Evolutionary conservation across 1,140 invertebrate genomes (phyloP).

Genomic region (Papilio polyxenes): DNA sequence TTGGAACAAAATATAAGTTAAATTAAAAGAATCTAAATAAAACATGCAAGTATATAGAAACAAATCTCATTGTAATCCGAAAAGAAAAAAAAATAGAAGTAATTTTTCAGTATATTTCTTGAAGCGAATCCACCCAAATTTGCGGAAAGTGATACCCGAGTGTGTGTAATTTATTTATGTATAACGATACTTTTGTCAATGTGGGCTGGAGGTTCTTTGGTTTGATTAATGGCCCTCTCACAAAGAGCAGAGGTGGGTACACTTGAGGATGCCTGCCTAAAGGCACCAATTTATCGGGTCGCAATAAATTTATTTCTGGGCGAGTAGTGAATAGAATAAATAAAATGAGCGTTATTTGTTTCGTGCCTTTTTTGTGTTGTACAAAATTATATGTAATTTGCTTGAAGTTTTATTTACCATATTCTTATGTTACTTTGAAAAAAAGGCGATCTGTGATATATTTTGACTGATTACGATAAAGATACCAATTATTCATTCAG

Average conservation of each 20-base stretch:
- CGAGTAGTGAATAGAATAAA: slow-evolving; percentile 39
- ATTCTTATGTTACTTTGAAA: too few species aligned
- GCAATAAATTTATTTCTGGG: slow-evolving; percentile 63
- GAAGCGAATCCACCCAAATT: slow-evolving; percentile 45
- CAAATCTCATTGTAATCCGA: not conserved
- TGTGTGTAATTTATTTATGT: slow-evolving; percentile 63
- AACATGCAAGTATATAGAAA: not conserved
- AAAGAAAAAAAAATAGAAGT: not conserved
- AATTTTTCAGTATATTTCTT: slow-evolving; percentile 17
- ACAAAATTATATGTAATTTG: slow-evolving; percentile 14
- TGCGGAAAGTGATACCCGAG: slow-evolving; percentile 47
- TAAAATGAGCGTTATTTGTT: slow-evolving; percentile 37
- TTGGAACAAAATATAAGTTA: not conserved
- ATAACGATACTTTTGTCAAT: slow-evolving; percentile 71
- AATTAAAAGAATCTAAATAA: not conserved
- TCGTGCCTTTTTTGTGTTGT: slow-evolving; percentile 4
- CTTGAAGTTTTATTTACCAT: not conserved
- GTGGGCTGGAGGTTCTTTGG: slow-evolving; percentile 57
- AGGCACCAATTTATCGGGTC: slow-evolving; percentile 59
- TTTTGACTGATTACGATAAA: not conserved
- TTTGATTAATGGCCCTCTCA: slow-evolving; percentile 67
- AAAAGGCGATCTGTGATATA: not conserved
- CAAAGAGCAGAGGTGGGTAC: slow-evolving; percentile 62
- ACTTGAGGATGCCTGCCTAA: slow-evolving; percentile 39
- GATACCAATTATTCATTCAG: not conserved